A percentile compares a stretch with the other conserved stretches of the same genome.
Conservation (phyloP, 2,113 vertebrate species). For the Burhinus bistriatus region DNA sequence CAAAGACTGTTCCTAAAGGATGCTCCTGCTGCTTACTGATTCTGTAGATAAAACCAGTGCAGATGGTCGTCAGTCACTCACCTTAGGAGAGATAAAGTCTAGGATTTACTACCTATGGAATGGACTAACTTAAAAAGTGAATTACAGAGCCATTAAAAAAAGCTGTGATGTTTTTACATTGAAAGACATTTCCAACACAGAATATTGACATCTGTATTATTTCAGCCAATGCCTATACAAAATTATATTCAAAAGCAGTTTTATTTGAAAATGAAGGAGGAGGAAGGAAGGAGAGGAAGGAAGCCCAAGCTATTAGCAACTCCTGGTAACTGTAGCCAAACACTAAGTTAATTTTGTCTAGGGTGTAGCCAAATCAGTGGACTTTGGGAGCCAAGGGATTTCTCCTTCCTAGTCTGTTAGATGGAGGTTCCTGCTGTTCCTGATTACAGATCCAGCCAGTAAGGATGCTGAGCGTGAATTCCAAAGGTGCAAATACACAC, state of each 20-base stretch:
- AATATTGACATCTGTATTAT: background rate
- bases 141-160: background rate
- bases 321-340: background rate
- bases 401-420: background rate
- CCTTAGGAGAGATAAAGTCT: background rate
- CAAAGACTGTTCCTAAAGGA: background rate
- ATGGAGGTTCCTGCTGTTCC: background rate
- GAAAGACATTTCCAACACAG: background rate
- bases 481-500: background rate
- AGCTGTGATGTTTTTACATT: background rate
- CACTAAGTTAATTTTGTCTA: background rate
- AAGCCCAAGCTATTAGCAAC: background rate
- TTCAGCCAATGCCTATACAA: background rate
- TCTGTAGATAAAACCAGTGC: constrained; percentile 4
- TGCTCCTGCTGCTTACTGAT: background rate
- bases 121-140: background rate
- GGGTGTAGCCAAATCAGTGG: background rate
- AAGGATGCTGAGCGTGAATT: background rate
- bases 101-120: background rate
- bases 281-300: background rate
- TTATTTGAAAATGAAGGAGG: background rate
- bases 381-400: background rate
- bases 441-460: background rate
- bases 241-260: background rate
- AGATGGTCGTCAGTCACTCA: background rate